Evolutionary conservation across 2,113 vertebrate genomes (phyloP).

Genomic region (Phaethornis superciliosus): DNA sequence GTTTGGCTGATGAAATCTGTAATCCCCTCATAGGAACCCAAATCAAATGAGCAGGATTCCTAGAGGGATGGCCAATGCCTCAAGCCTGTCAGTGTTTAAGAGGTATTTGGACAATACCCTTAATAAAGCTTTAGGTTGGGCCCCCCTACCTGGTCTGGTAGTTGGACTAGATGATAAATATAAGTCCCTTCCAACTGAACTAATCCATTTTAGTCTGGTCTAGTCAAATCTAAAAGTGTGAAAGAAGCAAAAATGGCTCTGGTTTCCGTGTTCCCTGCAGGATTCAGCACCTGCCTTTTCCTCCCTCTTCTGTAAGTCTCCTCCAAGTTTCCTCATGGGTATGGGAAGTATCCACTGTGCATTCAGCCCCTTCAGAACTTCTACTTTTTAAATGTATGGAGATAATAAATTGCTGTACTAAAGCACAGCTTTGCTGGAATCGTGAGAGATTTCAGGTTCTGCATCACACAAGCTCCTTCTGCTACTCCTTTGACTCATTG

Average conservation of each 20-base stretch:
- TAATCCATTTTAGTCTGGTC: background rate
- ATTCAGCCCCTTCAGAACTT: background rate
- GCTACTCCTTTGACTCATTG: background rate
- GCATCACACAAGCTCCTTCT: background rate
- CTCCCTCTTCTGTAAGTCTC: background rate
- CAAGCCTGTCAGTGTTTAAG: background rate
- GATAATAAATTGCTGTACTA: background rate
- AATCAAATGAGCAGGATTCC: background rate
- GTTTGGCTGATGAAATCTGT: background rate
- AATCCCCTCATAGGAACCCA: background rate
- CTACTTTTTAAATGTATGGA: background rate
- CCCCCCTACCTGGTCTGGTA: background rate
- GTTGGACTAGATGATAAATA: background rate
- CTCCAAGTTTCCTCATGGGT: background rate
- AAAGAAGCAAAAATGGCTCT: background rate
- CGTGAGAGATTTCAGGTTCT: background rate
- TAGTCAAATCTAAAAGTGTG: background rate
- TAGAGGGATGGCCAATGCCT: fast-evolving
- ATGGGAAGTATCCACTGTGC: background rate
- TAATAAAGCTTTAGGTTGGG: background rate
- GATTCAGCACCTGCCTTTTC: background rate
- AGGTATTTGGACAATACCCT: background rate
- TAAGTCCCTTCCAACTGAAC: background rate
- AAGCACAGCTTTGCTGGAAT: background rate
- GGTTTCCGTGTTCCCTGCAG: background rate